Base-by-base conservation (phyloP, 2,888 invertebrate genomes). In the Meganola albula region DNA sequence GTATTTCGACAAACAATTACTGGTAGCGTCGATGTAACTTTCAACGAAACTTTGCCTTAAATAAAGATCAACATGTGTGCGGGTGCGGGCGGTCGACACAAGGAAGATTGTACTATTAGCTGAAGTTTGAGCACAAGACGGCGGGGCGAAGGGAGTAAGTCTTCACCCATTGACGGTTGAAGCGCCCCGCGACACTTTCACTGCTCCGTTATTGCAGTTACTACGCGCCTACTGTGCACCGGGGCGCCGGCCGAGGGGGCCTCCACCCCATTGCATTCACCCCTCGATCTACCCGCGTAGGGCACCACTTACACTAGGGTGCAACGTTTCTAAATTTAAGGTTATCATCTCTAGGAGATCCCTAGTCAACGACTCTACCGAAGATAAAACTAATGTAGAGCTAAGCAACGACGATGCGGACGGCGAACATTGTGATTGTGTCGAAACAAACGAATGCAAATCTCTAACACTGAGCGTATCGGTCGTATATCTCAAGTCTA, bases 141-240 rank as follows among this genome's bases (percentile, higher is more conserved):
- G 73, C 63, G 79, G 83, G 84, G 78, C 59, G 74, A 74, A 78
- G 80, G 80, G 80, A 71, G 79, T 68, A 74, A 74, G 74, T 80
- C 82, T 83, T 84, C 80, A 74, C 80, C 83, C 84, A 85, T 85
- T 85, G 84, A 85, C 84, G 83, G 83, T 82, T 82, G 82, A 76
- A 80, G 78, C 84, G 67, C 62, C 71, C 78, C 82, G 79, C 83
- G 84, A 85, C 84, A 85, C 84, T 85, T 85, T 85, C 84, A 84
- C 84, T 85, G 74, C 79, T 76, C 82, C 76, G 84, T 78, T 84
- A 83, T 82, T 83, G 83, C 84, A 82, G 80, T 75, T 75, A 84
- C 82, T 84, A 82, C 82, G 83, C 83, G 84, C 84, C 84, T 83
- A 83, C 74, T 65, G 72, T 72, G 71, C 74, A 72, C 56, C 65